Evolutionary conservation across 2,888 invertebrate species (phyloP).

Genomic region (Protonemura montana): DNA sequence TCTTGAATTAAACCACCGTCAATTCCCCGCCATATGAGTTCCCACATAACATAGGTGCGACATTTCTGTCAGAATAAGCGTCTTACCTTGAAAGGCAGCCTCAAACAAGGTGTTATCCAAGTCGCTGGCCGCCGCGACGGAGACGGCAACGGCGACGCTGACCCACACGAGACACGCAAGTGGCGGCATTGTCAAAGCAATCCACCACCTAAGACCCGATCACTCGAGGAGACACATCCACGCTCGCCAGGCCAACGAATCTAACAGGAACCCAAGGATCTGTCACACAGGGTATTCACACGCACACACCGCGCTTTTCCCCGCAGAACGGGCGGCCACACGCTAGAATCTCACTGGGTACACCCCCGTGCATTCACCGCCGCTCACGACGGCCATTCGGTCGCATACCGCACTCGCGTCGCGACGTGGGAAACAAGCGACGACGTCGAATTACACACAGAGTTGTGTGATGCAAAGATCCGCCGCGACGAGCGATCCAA

Average conservation of each 20-base stretch:
- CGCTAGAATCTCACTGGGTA: not conserved
- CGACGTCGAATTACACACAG: not conserved
- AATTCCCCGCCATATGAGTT: not conserved
- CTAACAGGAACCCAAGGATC: not conserved
- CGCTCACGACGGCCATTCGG: not conserved
- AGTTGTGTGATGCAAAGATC: slow-evolving; percentile 19
- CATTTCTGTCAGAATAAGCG: not conserved
- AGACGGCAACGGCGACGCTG: not conserved
- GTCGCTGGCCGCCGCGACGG: not conserved
- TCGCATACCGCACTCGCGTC: not conserved
- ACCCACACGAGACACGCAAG: not conserved
- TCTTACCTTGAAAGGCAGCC: slow-evolving; percentile 36
- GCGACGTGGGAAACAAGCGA: not conserved
- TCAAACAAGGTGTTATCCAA: slow-evolving; percentile 24
- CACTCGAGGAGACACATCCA: not conserved
- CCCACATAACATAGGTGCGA: not conserved
- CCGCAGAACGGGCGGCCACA: not conserved
- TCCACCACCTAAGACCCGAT: not conserved
- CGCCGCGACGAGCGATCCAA: not conserved
- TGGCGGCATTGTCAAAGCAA: not conserved
- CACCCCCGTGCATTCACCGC: not conserved
- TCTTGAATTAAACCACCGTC: not conserved
- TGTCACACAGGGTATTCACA: not conserved
- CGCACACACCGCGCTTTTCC: not conserved
- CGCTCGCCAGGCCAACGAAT: not conserved